Conservation (phyloP, 2,113 vertebrate species). For the Gymnogyps californianus region DNA sequence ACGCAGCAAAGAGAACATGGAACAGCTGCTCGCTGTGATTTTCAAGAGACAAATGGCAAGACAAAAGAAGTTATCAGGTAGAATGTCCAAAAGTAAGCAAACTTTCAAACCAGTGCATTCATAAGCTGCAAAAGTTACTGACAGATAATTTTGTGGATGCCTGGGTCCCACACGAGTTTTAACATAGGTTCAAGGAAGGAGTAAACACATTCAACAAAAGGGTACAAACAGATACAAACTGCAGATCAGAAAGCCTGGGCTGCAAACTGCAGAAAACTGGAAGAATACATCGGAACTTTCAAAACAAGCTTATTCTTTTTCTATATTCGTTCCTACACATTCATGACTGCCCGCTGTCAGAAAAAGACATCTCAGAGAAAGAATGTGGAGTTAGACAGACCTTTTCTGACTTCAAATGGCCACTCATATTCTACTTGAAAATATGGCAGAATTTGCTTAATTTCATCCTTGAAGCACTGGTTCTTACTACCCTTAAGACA, state of each 20-base stretch:
- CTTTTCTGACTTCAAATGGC: background rate
- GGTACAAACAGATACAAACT: background rate
- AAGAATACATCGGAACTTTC: background rate
- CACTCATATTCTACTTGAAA: background rate
- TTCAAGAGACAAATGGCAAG: background rate
- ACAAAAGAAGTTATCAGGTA: background rate
- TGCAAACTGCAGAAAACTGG: background rate
- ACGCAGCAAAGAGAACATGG: background rate
- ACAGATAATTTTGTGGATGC: background rate
- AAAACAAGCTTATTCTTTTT: background rate
- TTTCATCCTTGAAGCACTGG: background rate
- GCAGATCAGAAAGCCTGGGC: background rate
- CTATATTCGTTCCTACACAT: background rate
- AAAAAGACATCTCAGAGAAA: background rate
- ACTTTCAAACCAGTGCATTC: background rate
- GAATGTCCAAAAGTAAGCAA: background rate
- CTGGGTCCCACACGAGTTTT: background rate
- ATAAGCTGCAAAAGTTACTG: accelerated
- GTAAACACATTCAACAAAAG: background rate
- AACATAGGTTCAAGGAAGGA: background rate
- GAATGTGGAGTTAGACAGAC: background rate
- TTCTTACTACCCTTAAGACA: background rate
- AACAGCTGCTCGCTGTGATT: background rate
- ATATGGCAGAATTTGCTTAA: background rate
- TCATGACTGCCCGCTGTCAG: background rate